phyloP scores from a whole-genome alignment of 1,140 invertebrate species.

The Brachionus plicatilis region DNA sequence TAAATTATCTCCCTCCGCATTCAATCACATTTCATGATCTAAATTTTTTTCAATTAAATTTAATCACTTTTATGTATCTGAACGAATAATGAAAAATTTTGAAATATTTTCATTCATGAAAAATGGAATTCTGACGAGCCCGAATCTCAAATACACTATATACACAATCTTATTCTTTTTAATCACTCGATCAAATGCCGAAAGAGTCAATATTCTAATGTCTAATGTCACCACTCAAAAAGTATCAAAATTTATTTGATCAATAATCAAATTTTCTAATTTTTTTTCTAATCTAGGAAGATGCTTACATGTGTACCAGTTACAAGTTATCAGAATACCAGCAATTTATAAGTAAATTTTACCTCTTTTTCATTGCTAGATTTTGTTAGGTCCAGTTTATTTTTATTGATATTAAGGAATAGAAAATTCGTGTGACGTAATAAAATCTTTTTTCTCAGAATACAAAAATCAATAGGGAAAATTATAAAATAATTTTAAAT shows the following conservation, averaged over 20 bases:
- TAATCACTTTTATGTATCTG: not conserved
- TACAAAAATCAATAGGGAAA: not conserved
- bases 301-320: slow-evolving; percentile 35
- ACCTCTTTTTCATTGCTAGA: not conserved
- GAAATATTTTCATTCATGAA: not conserved
- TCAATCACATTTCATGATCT: not conserved
- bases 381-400: not conserved
- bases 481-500: not conserved
- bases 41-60: not conserved
- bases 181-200: not conserved
- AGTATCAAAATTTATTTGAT: slow-evolving; percentile 1
- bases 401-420: not conserved
- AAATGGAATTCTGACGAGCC: not conserved
- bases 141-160: not conserved
- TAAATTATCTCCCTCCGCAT: not conserved
- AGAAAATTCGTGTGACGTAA: not conserved
- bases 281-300: slow-evolving; percentile 2
- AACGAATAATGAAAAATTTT: not conserved
- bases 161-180: not conserved
- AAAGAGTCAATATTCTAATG: slow-evolving; percentile 13
- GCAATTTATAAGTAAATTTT: slow-evolving; percentile 11
- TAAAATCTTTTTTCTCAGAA: not conserved
- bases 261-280: not conserved
- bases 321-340: slow-evolving; percentile 22
- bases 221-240: slow-evolving; percentile 37